These are phyloP conservation scores for Erinaceus europaeus DNA, from an alignment of 2,113 vertebrate species.

Conservation along the genomic window DNA sequence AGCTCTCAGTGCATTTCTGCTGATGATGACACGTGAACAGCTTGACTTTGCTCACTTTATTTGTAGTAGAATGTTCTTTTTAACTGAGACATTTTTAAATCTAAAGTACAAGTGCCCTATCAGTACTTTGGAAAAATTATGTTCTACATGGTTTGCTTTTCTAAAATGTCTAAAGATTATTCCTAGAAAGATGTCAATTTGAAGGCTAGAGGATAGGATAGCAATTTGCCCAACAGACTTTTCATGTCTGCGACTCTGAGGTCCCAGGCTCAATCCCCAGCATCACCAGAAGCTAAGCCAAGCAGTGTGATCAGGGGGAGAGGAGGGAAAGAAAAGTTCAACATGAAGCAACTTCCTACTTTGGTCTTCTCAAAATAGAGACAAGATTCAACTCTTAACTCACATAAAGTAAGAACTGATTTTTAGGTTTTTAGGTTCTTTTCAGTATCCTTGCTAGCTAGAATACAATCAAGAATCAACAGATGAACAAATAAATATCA, in stretches of 20 bases:
- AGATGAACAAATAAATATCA: not conserved
- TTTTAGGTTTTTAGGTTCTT: conserved; percentile 17
- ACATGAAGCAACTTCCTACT: no score
- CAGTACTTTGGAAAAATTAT: not conserved
- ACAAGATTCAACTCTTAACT: not conserved
- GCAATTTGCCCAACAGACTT: no score
- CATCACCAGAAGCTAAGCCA: no score
- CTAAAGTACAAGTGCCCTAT: not conserved
- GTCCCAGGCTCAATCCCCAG: no score
- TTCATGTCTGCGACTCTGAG: no score
- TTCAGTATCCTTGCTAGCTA: not conserved
- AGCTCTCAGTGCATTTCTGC: not conserved
- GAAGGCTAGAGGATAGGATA: no score
- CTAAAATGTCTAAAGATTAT: conserved; percentile 30
- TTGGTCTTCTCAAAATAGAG: no score
- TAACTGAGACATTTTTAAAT: not conserved
- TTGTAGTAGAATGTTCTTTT: not conserved
- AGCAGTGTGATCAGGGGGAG: no score
- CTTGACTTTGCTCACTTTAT: not conserved
- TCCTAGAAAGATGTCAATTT: conserved; percentile 6
- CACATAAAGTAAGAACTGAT: not conserved
- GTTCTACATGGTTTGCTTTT: not conserved
- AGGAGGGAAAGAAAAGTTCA: no score
- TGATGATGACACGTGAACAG: not conserved
- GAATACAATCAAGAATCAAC: not conserved